phyloP scores from a whole-genome alignment of 2,113 vertebrate genomes.

The Meleagris gallopavo region DNA sequence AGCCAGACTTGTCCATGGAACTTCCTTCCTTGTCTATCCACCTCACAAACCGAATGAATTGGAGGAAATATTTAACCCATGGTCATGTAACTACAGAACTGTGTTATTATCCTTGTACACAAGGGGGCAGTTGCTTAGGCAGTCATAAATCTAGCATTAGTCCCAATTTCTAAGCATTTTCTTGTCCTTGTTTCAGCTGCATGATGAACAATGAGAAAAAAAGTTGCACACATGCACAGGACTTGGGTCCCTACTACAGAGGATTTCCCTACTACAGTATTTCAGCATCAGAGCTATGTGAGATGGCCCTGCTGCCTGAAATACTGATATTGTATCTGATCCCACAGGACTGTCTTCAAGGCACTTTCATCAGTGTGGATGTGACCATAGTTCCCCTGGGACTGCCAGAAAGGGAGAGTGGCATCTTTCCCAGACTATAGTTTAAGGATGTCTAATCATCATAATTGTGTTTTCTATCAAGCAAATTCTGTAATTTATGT shows the following conservation, averaged over 20 bases:
- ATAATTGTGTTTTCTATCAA: neutral
- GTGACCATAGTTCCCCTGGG: neutral
- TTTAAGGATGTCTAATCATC: neutral
- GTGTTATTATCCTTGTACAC: slow-evolving; percentile 16
- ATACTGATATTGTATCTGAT: neutral
- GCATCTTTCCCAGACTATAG: neutral
- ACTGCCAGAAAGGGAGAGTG: neutral
- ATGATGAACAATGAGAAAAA: neutral
- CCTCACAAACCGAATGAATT: neutral
- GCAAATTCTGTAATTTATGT: neutral
- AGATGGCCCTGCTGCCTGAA: neutral
- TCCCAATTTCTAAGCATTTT: neutral
- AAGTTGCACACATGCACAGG: neutral
- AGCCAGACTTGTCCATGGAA: neutral
- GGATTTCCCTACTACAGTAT: neutral
- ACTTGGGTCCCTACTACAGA: neutral
- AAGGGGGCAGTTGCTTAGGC: slow-evolving; percentile 31
- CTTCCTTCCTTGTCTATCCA: neutral
- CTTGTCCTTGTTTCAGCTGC: neutral
- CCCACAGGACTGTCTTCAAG: neutral
- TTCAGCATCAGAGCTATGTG: neutral
- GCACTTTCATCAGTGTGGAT: neutral
- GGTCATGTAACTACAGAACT: neutral
- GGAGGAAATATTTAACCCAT: neutral
- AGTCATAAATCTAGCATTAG: neutral